A percentile compares a stretch with the other conserved stretches of the same genome.
Conservation (phyloP, 2,113 vertebrate genomes). For the Eulemur macaco region DNA sequence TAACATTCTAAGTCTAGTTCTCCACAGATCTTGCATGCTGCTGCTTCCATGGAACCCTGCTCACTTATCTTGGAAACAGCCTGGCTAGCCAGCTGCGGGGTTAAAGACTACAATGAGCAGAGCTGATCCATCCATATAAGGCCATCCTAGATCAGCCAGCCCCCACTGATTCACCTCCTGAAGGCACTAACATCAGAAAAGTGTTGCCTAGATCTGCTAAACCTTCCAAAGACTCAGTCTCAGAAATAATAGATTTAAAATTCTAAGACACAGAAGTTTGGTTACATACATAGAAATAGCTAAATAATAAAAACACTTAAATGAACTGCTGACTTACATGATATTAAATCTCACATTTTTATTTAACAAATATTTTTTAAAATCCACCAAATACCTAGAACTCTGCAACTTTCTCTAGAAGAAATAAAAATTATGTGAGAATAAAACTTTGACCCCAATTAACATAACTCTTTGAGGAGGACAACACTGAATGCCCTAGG, state of each 20-base stretch:
- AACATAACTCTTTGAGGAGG: neutral
- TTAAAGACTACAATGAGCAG: too few species aligned
- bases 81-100: neutral
- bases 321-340: neutral
- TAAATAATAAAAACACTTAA: neutral
- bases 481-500: neutral
- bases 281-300: neutral
- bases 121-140: too few species aligned
- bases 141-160: neutral
- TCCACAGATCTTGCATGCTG: neutral
- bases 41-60: neutral
- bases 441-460: neutral
- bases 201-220: neutral
- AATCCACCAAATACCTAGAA: neutral
- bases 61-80: neutral
- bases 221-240: neutral
- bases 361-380: neutral
- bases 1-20: accelerated
- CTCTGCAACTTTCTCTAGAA: neutral
- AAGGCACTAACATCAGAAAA: neutral
- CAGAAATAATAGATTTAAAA: neutral
- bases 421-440: slow-evolving; percentile 14
- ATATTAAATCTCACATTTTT: neutral
- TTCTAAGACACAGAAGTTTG: neutral
- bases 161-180: accelerated